These are phyloP conservation scores for Spizaetus ornatus DNA, from an alignment of 2,113 vertebrate genomes.

Conservation along the genomic window DNA sequence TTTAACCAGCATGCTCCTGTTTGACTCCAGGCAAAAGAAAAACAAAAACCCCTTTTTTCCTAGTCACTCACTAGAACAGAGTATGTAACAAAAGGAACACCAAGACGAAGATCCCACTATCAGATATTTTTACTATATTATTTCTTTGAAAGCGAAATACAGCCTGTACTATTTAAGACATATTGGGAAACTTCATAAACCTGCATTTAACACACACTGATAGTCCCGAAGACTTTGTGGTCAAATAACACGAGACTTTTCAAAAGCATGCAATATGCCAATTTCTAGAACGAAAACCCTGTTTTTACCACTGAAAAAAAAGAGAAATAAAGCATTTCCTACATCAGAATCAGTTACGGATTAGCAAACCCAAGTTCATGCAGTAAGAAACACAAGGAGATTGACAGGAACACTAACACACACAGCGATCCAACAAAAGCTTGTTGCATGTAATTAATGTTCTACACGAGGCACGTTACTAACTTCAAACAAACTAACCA, in stretches of 20 bases:
- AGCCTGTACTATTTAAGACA: neutral
- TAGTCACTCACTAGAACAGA: slow-evolving; percentile 36
- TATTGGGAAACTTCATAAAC: neutral
- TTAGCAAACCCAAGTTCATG: neutral
- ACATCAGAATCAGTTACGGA: neutral
- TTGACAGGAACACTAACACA: neutral
- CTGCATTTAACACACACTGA: neutral
- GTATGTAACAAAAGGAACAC: slow-evolving; percentile 41
- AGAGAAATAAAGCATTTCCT: neutral
- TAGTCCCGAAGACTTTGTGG: neutral
- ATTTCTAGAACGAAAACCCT: neutral
- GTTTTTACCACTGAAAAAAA: neutral
- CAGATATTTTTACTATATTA: slow-evolving; percentile 3
- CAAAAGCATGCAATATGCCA: neutral
- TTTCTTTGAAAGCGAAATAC: slow-evolving; percentile 17
- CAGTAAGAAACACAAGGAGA: neutral
- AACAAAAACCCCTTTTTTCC: slow-evolving; percentile 42
- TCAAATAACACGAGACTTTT: neutral
- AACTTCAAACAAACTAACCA: slow-evolving; percentile 29
- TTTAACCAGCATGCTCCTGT: slow-evolving; percentile 69
- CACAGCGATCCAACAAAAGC: neutral
- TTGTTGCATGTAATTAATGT: slow-evolving; percentile 17
- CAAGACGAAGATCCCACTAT: neutral
- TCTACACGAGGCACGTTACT: neutral
- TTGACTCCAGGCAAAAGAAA: slow-evolving; percentile 63